Conservation (phyloP, 2,797 vertebrate species). For the Eulemur coronatus region DNA sequence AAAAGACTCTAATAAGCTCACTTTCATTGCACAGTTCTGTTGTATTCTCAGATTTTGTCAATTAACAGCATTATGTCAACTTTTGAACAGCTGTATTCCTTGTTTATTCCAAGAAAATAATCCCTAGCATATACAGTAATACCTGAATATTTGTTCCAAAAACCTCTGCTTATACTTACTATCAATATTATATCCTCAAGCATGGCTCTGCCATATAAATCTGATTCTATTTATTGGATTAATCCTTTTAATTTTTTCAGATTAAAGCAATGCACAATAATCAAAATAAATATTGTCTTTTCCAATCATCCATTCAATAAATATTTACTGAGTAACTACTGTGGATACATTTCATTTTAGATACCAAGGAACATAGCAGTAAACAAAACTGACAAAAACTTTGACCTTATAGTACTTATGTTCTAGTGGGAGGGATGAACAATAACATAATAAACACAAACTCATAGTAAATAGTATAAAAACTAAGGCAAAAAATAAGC, state of each 20-base stretch:
- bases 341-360: not conserved
- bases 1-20: constrained; percentile 34
- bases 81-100: not conserved
- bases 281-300: not conserved
- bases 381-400: constrained; percentile 32
- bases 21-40: not conserved
- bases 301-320: not conserved
- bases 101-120: constrained; percentile 17
- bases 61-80: not conserved
- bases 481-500: not conserved
- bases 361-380: not conserved
- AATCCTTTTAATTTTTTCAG: constrained; percentile 7
- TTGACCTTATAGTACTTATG: not conserved
- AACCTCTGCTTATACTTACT: not conserved
- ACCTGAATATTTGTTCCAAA: constrained; percentile 33
- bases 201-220: not conserved
- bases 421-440: not conserved
- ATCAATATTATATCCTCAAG: not conserved
- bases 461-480: not conserved
- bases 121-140: not conserved
- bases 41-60: not conserved
- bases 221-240: not conserved
- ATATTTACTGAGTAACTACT: not conserved
- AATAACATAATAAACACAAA: not conserved
- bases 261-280: not conserved